These are phyloP conservation scores for Sciurus niger DNA, from an alignment of 2,113 vertebrate species.

Conservation along the genomic window DNA sequence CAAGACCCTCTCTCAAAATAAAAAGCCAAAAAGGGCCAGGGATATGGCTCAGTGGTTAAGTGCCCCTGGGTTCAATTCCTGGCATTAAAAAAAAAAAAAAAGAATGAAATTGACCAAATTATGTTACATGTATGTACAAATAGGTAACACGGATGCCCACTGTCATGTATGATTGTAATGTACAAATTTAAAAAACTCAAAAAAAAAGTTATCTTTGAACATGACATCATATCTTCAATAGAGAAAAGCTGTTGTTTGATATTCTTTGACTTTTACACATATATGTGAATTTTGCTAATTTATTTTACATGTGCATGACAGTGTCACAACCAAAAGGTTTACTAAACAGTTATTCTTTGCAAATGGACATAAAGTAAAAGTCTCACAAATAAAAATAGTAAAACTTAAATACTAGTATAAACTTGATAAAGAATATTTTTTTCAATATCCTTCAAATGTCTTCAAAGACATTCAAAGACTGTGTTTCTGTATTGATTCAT, in stretches of 20 bases:
- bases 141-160: too few relatives aligned
- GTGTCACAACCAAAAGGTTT: not conserved
- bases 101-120: too few relatives aligned
- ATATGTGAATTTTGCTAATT: conserved; percentile 30
- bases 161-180: too few relatives aligned
- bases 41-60: too few relatives aligned
- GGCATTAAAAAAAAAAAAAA: too few relatives aligned
- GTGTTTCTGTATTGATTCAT: not conserved
- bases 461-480: conserved; percentile 19
- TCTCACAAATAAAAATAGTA: conserved; percentile 51
- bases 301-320: not conserved
- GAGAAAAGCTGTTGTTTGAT: not conserved
- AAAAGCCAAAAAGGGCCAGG: too few relatives aligned
- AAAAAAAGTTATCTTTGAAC: not conserved
- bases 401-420: not conserved
- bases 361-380: conserved; percentile 39
- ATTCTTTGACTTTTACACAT: conserved; percentile 26
- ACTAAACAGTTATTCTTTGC: conserved; percentile 7
- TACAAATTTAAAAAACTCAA: too few relatives aligned
- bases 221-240: not conserved
- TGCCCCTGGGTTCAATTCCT: too few relatives aligned
- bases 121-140: too few relatives aligned
- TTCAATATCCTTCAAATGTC: conserved; percentile 24
- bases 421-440: conserved; percentile 40
- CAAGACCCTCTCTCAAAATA: too few relatives aligned